A percentile compares a stretch with the other conserved stretches of the same genome.
Evolutionary conservation across 2,113 vertebrate species (phyloP).

Genomic region (Hippolais icterina): DNA sequence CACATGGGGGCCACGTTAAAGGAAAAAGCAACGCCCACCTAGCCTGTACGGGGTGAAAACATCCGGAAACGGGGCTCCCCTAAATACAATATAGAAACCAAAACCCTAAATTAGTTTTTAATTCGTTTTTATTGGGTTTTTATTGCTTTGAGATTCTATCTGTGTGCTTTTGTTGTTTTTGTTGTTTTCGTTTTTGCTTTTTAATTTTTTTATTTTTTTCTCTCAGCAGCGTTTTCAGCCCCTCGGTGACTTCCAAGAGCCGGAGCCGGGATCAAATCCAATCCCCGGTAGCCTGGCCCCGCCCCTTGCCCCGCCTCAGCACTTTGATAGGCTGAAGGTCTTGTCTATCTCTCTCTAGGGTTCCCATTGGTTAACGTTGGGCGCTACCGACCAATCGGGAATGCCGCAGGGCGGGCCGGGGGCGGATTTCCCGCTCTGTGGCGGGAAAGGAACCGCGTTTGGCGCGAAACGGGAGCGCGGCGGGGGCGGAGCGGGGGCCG

Average conservation of each 20-base stretch:
- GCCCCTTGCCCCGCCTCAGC: fast-evolving
- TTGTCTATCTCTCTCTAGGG: fast-evolving
- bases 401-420: fast-evolving
- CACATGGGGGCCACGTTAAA: fast-evolving
- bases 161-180: background rate
- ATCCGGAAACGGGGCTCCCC: background rate
- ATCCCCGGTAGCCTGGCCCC: fast-evolving
- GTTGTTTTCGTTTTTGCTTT: background rate
- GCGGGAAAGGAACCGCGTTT: conserved; percentile 51
- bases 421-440: background rate
- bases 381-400: fast-evolving
- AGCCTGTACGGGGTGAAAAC: fast-evolving
- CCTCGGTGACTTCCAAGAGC: fast-evolving
- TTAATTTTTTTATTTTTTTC: too few relatives aligned
- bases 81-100: fast-evolving
- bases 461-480: conserved; percentile 25
- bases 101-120: background rate
- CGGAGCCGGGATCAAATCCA: fast-evolving
- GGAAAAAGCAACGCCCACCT: background rate
- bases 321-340: fast-evolving
- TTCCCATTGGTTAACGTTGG: fast-evolving
- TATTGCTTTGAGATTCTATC: too few relatives aligned
- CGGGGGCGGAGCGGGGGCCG: background rate
- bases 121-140: fast-evolving
- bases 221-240: background rate